These are phyloP conservation scores for Megathymus violae DNA, from an alignment of 1,140 invertebrate species.

Conservation along the genomic window DNA sequence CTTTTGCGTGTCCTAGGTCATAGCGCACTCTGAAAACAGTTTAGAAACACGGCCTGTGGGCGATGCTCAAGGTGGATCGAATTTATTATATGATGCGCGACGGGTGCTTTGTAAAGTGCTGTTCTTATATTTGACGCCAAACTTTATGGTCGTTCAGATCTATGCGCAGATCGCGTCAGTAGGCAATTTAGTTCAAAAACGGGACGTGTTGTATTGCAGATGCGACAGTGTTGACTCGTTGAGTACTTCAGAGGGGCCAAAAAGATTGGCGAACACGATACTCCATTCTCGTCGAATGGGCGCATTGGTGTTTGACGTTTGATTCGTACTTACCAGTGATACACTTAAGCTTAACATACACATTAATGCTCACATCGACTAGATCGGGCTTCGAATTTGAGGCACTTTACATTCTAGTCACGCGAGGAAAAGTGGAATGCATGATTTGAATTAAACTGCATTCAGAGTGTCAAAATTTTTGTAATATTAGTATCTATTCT, in stretches of 20 bases:
- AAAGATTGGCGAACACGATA: not conserved
- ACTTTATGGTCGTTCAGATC: not conserved
- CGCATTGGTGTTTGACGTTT: too few species aligned
- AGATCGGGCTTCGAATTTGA: conserved; percentile 13
- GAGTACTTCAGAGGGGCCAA: not conserved
- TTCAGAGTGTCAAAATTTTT: conserved; percentile 55
- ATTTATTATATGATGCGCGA: conserved; percentile 50
- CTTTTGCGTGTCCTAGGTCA: conserved; percentile 48
- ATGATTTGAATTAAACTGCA: conserved; percentile 51
- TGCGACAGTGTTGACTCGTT: too few species aligned
- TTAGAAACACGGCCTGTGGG: conserved; percentile 37
- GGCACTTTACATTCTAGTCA: conserved; percentile 52
- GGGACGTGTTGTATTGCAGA: too few species aligned
- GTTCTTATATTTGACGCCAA: not conserved
- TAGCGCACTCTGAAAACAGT: conserved; percentile 61
- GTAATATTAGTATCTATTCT: conserved; percentile 40
- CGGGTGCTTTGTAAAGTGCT: conserved; percentile 44
- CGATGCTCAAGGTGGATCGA: conserved; percentile 55
- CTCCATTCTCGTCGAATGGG: too few species aligned
- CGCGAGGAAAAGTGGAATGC: conserved; percentile 32
- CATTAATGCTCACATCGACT: conserved; percentile 6
- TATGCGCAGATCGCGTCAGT: not conserved
- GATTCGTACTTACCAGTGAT: too few species aligned
- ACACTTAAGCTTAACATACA: too few species aligned
- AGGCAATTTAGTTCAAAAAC: too few species aligned